Percentiles rank a stretch among this genome's conserved stretches.
Conservation (phyloP, 2,797 vertebrate species). For the Meda fulgida region DNA sequence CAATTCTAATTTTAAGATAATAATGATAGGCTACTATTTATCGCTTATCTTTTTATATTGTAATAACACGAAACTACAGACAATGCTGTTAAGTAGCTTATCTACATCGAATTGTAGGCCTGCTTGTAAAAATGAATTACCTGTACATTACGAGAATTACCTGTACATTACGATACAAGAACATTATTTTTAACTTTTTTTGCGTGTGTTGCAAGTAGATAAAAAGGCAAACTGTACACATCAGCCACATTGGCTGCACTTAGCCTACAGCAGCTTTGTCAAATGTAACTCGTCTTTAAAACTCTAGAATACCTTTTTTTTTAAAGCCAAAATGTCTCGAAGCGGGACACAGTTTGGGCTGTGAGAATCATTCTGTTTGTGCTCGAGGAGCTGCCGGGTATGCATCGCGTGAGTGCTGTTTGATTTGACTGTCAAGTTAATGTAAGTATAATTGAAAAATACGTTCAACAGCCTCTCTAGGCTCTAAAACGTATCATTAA, state of each 20-base stretch:
- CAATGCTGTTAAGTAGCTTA: neutral
- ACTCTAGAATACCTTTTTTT: neutral
- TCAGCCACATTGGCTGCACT: neutral
- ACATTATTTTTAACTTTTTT: neutral
- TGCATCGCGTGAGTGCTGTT: constrained; percentile 56
- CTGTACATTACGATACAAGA: neutral
- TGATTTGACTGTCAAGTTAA: constrained; percentile 51
- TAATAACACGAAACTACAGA: neutral
- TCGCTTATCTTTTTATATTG: too few species aligned
- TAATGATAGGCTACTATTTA: neutral
- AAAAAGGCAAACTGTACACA: neutral
- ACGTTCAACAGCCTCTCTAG: constrained; percentile 38
- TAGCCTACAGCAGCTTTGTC: constrained; percentile 57
- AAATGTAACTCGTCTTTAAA: constrained; percentile 67
- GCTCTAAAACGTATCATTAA: neutral
- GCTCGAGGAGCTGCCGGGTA: constrained; percentile 64
- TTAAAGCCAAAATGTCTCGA: constrained; percentile 51
- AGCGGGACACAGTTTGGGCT: constrained; percentile 68
- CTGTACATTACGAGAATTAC: neutral
- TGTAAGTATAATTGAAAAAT: constrained; percentile 45
- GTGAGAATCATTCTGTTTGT: constrained; percentile 73
- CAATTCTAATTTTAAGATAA: neutral
- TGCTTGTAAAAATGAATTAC: neutral
- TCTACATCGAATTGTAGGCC: neutral
- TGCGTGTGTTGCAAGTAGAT: neutral